Base-by-base conservation (phyloP, 2,113 vertebrate species). In the Mixornis gularis region DNA sequence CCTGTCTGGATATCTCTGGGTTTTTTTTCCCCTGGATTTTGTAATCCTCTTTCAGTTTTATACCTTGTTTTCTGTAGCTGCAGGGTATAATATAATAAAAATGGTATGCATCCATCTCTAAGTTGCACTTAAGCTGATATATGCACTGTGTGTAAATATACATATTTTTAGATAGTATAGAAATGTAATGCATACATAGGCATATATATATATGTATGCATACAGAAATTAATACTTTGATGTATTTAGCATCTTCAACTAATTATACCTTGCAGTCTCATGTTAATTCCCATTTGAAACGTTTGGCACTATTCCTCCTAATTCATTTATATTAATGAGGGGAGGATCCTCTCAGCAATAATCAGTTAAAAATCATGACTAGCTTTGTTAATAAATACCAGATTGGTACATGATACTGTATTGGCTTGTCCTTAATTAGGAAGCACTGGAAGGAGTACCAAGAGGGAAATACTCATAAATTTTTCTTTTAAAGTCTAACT, bases 271-370 rank as follows among this genome's bases (percentile, higher is more conserved):
- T 90, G 85, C 83, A 94, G 96, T 96, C 87, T 96, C 74, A 73
- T 81, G 94, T 93, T 95, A 87, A 95, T 94, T 93, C 94, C 96
- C 95, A 85, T 92, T 90, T 93, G 95, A 96, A 96, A 93, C 89
- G 94, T 92, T 97, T 96, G 96, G 95, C 95, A 86, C 71, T 83
- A 79, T 95, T 96, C 90, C 88, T 96, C 92, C 93, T 89, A 92
- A 95, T 97, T 97, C 95, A 97, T 97, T 95, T 96, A 92, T 93
- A 96, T 96, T 97, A 97, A 97, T 95, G 96, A 96, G 87, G 90
- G 94, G 95, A 96, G 93, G 93, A 88, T 92, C 95, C 94, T 96
- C 96, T 91, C 88, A 89, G 92, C 95, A 91, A 95, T 90, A 96
- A 96, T 95, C 95, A 92, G 95, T 95, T 97, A 96, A 96, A 97